Conservation (phyloP, 2,113 vertebrate species). For the Oreochromis tanganicae region DNA sequence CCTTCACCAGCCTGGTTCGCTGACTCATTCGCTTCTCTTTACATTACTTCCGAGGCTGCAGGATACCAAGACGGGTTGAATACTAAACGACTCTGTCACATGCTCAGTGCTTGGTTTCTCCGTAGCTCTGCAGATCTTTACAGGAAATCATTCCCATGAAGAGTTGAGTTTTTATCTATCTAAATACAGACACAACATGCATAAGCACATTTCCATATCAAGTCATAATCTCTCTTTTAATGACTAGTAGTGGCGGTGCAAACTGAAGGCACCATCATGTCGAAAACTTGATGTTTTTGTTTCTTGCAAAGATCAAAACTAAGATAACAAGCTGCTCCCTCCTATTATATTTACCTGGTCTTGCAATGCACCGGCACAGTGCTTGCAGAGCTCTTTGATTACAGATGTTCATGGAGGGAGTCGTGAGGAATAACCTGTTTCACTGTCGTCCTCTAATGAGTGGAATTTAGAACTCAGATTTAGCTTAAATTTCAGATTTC, state of each 20-base stretch:
- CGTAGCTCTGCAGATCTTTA: not conserved
- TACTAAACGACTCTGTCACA: not conserved
- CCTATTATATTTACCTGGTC: not conserved
- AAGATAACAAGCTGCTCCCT: not conserved
- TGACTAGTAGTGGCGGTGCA: not conserved
- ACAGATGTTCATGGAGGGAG: not conserved
- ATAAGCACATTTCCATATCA: accelerated
- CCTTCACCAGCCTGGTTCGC: not conserved
- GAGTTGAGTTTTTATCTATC: not conserved
- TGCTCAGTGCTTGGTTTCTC: not conserved
- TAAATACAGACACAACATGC: not conserved
- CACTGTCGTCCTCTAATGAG: not conserved
- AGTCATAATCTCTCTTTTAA: not conserved
- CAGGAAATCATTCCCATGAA: not conserved
- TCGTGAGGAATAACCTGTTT: not conserved
- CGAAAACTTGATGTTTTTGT: not conserved
- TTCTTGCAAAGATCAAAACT: not conserved
- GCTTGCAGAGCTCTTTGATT: not conserved
- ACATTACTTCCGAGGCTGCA: not conserved
- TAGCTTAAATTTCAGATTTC: too few relatives aligned
- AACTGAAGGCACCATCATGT: not conserved
- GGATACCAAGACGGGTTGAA: not conserved
- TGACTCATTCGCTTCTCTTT: not conserved
- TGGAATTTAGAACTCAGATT: not conserved
- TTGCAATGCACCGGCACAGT: not conserved